Percentiles rank a stretch among this genome's conserved stretches.
Evolutionary conservation across 2,113 vertebrate genomes (phyloP).

Genomic region (Psammodynastes pulverulentus): DNA sequence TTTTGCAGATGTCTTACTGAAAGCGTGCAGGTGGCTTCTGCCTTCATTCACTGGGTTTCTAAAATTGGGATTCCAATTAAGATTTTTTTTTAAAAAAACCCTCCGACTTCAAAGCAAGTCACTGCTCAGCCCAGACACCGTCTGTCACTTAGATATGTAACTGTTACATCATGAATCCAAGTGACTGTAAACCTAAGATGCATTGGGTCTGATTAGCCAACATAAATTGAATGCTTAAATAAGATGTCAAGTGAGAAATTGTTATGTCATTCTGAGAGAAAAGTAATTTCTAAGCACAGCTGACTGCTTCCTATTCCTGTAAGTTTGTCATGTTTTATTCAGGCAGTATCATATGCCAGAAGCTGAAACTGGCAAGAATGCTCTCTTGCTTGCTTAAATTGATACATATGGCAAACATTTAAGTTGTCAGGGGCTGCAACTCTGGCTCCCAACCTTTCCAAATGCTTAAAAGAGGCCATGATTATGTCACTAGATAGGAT

Average conservation of each 20-base stretch:
- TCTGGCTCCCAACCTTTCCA: neutral
- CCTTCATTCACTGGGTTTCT: neutral
- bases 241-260: neutral
- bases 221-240: conserved; percentile 17
- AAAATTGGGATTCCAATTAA: conserved; percentile 14
- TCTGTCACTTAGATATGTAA: conserved; percentile 26
- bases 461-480: neutral
- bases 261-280: neutral
- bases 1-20: neutral
- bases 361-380: neutral
- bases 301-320: neutral
- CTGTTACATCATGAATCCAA: neutral
- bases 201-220: conserved; percentile 1
- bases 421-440: neutral
- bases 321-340: neutral
- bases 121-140: conserved; percentile 3
- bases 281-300: conserved; percentile 2
- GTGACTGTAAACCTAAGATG: conserved; percentile 14
- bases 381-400: neutral
- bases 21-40: neutral
- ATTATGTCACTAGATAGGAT: neutral
- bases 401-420: neutral
- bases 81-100: neutral
- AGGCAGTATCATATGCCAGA: neutral
- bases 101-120: conserved; percentile 5